Base-by-base conservation (phyloP, 92 coral and sea anemone genomes). In the Metridium senile region DNA sequence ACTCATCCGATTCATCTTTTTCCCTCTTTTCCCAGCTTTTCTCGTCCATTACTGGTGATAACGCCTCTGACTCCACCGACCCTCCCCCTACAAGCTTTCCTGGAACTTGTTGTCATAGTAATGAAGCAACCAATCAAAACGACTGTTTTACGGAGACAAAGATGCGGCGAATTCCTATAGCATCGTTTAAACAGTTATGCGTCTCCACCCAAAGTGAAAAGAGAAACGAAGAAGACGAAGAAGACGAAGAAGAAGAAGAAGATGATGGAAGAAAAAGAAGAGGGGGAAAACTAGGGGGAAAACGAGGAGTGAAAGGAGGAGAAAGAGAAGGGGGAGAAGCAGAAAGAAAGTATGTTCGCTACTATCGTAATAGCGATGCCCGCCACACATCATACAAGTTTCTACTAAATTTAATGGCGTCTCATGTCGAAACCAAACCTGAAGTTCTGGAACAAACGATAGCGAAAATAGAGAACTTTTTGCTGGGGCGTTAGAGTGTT, bases 11-110 rank as follows among this genome's bases (percentile, higher is more conserved):
- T 56, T 29, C 23, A 16, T 2, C 35, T 21, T 49, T 23, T 32
- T 31, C 66, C 65, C 68, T 10, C 18, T 66, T 63, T 11, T 68
- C 30, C n/a, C 21, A 77, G 82, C 47, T 66, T 16, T 77, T 77
- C 21, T 77, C 75, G 31, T 85, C 88, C 62, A 26, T 91, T 28
- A 77, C 82, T 70, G 74, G 75, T 32, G 64, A 68, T 1, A 78
- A 73, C 33, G 34, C 17, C 8, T 33, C 71, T 19, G 66, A 33
- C 18, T 10, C 17, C 26, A 43, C 62, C 31, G 27, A 31, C 29
- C 75, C 83, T 26, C 74, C 81, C 45, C 77, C 83, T 0, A 65
- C 93, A 25, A 85, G 88, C 58, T 91, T 91, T 66, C 88, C 86
- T 0, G 62, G 71, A 29, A 71, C 88, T 26, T 91, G 97, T 70